Conservation (phyloP, 2,113 vertebrate genomes). For the Psammodynastes pulverulentus region DNA sequence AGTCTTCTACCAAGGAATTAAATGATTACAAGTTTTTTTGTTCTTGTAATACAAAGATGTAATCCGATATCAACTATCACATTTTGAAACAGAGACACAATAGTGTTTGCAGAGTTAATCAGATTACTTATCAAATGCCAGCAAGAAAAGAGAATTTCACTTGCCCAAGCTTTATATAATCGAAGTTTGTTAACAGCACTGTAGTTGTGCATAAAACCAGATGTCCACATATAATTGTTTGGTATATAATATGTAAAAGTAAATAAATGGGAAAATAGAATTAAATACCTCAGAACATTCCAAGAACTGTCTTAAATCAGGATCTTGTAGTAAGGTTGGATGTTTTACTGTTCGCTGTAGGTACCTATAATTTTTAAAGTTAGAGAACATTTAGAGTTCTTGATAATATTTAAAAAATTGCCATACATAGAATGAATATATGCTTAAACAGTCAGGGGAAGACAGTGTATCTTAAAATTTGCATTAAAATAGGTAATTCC, state of each 20-base stretch:
- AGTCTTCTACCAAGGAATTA: neutral
- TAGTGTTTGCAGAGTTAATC: neutral
- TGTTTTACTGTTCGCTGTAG: slow-evolving; percentile 94
- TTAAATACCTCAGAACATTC: slow-evolving; percentile 89
- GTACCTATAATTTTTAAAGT: slow-evolving; percentile 77
- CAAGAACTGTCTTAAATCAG: slow-evolving; percentile 93
- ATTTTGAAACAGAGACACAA: neutral
- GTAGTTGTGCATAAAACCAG: neutral
- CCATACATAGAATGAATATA: neutral
- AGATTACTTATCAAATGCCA: neutral
- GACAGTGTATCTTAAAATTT: neutral
- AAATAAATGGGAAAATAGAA: slow-evolving; percentile 26
- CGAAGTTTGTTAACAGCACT: neutral
- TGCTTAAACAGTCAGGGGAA: neutral
- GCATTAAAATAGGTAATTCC: neutral
- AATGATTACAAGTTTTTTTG: neutral
- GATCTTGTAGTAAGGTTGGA: slow-evolving; percentile 91
- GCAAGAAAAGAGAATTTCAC: neutral
- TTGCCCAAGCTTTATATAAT: neutral
- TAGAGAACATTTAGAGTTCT: slow-evolving; percentile 26
- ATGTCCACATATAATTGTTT: neutral
- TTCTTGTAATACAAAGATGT: neutral
- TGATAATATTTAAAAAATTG: slow-evolving; percentile 14
- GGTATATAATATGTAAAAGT: neutral
- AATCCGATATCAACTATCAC: neutral